These are phyloP conservation scores for Lethocerus indicus DNA, from an alignment of 1,140 invertebrate species.

Conservation along the genomic window DNA sequence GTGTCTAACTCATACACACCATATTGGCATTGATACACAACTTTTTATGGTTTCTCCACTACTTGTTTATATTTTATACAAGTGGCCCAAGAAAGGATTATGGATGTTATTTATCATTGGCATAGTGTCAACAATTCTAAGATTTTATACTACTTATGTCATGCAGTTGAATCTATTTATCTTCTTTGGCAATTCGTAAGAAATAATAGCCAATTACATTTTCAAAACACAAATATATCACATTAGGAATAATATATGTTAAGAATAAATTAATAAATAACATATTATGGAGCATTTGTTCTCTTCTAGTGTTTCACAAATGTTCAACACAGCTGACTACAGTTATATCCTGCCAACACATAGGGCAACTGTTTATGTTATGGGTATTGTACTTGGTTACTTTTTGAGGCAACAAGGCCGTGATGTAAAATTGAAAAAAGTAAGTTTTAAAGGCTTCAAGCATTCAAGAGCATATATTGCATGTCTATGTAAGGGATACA, in stretches of 20 bases:
- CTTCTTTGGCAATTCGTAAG: slow-evolving; percentile 56
- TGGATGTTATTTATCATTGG: slow-evolving; percentile 31
- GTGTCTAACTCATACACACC: slow-evolving; percentile 49
- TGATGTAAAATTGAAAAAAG: slow-evolving; percentile 29
- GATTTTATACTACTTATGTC: slow-evolving; percentile 43
- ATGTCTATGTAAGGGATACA: too few relatives aligned
- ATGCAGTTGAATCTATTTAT: slow-evolving; percentile 50
- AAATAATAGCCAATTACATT: slow-evolving; percentile 16
- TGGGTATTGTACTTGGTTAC: slow-evolving; percentile 44
- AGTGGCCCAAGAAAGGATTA: slow-evolving; percentile 36
- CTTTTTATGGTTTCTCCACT: slow-evolving; percentile 51
- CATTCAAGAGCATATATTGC: too few relatives aligned
- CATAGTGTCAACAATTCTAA: slow-evolving; percentile 37
- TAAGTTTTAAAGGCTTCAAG: slow-evolving; percentile 20
- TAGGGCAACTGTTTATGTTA: slow-evolving; percentile 46
- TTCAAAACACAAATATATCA: background rate
- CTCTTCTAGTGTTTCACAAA: slow-evolving; percentile 34
- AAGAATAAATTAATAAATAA: background rate
- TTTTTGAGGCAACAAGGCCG: slow-evolving; percentile 31
- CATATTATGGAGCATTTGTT: slow-evolving; percentile 5
- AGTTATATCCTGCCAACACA: slow-evolving; percentile 52
- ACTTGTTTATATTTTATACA: slow-evolving; percentile 45
- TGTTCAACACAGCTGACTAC: slow-evolving; percentile 44
- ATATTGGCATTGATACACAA: slow-evolving; percentile 66
- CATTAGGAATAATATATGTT: background rate